Evolutionary conservation across 2,797 vertebrate species (phyloP).

Genomic region (Leucoraja ocellata): DNA sequence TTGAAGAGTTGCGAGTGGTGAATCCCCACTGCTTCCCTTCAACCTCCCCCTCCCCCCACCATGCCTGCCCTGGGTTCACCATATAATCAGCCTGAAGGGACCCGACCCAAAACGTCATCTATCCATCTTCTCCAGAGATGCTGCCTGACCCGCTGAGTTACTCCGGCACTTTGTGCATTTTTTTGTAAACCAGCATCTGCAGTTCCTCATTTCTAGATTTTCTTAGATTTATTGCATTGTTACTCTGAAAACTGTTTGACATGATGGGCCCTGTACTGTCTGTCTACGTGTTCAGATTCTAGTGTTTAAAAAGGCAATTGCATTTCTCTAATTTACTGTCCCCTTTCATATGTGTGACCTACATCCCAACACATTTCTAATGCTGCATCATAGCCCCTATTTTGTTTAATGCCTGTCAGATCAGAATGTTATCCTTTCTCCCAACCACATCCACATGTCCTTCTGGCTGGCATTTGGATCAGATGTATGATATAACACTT

Average conservation of each 20-base stretch:
- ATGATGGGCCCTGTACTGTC: neutral
- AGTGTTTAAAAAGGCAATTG: neutral
- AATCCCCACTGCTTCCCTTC: too few species aligned
- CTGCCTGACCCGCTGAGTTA: too few species aligned
- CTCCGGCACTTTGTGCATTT: too few species aligned
- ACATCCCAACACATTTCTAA: neutral
- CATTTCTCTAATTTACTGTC: neutral
- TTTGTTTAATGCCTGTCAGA: neutral
- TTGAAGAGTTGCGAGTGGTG: too few species aligned
- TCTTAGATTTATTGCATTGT: too few species aligned
- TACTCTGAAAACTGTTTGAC: neutral
- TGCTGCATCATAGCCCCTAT: neutral
- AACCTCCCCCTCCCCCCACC: too few species aligned
- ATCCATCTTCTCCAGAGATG: too few species aligned
- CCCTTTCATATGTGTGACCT: neutral
- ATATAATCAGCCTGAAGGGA: too few species aligned
- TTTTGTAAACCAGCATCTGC: too few species aligned
- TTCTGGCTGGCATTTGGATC: neutral
- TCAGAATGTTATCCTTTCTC: neutral
- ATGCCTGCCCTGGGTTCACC: too few species aligned
- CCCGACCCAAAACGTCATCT: too few species aligned
- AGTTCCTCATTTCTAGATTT: too few species aligned
- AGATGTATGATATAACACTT: neutral
- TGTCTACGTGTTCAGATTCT: neutral
- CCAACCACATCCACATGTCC: neutral